Conservation (phyloP, 1,140 invertebrate species). For the Aphis craccivora region DNA sequence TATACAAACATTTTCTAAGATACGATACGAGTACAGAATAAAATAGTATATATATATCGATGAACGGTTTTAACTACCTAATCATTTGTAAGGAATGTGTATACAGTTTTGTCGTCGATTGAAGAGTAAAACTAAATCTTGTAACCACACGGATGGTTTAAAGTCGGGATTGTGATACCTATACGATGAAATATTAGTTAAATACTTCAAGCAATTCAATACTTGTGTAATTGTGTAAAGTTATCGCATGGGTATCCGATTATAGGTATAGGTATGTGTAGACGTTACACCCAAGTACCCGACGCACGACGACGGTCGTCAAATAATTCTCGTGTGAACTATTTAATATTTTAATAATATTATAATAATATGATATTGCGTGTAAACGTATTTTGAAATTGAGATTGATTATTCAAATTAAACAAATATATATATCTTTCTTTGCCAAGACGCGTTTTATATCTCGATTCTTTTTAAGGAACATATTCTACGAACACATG, state of each 20-base stretch:
- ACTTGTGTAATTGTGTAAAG: neutral
- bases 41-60: neutral
- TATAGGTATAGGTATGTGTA: neutral
- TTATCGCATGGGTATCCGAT: slow-evolving; percentile 35
- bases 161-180: neutral
- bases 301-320: neutral
- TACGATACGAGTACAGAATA: neutral
- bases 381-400: neutral
- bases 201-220: slow-evolving; percentile 18
- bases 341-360: neutral
- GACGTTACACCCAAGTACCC: neutral
- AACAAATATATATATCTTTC: neutral
- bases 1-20: neutral
- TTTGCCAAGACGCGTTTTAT: neutral
- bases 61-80: neutral
- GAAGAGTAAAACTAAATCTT: slow-evolving; percentile 1
- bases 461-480: neutral
- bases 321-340: slow-evolving; percentile 17
- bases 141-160: neutral
- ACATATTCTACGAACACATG: neutral
- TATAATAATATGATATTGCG: neutral
- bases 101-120: neutral
- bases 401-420: neutral
- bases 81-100: neutral
- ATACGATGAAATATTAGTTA: neutral